Evolutionary conservation across 2,888 invertebrate species (phyloP).

Genomic region (Brenthis daphne): DNA sequence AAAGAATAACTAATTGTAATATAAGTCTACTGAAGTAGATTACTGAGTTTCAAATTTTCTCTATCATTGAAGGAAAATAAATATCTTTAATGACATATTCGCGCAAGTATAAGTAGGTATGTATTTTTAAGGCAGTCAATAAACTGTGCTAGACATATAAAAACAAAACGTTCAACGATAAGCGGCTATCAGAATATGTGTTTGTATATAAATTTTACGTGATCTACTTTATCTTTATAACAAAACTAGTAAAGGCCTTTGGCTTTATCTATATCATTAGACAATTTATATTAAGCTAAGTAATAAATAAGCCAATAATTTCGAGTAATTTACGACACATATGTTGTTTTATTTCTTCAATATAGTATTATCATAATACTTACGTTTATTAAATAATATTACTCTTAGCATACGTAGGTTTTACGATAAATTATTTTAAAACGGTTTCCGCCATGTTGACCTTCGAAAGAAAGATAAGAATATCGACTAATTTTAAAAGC

Average conservation of each 20-base stretch:
- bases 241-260: constrained; percentile 4
- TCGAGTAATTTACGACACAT: too few species aligned
- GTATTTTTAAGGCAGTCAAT: constrained; percentile 28
- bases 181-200: constrained; percentile 1
- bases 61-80: constrained; percentile 49
- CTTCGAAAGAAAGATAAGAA: constrained; percentile 48
- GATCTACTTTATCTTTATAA: constrained; percentile 12
- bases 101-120: constrained; percentile 29
- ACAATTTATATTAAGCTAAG: constrained; percentile 5
- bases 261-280: background rate
- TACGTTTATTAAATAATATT: background rate
- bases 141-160: constrained; percentile 23
- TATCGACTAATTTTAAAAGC: constrained; percentile 30
- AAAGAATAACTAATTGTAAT: background rate
- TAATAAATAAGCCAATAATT: background rate
- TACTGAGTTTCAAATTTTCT: constrained; percentile 60
- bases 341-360: background rate
- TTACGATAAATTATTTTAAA: constrained; percentile 2
- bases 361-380: background rate
- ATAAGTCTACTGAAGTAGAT: background rate
- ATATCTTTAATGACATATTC: constrained; percentile 39
- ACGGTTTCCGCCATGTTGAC: constrained; percentile 48
- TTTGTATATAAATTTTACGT: constrained; percentile 5
- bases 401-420: background rate
- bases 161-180: constrained; percentile 22